Conservation (phyloP, 2,797 vertebrate genomes). For the Rachycentron canadum region DNA sequence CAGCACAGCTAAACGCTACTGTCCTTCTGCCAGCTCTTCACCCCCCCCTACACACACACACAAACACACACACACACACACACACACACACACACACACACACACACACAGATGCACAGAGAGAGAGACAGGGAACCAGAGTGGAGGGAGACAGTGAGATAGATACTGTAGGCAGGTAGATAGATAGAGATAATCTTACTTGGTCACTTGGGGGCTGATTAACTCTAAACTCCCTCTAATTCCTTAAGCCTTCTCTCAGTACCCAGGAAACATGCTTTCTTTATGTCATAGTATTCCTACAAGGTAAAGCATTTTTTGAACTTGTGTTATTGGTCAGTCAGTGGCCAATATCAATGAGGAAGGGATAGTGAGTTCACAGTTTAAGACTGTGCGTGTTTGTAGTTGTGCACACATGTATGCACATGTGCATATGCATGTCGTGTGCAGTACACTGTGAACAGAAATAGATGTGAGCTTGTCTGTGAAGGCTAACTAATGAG, state of each 20-base stretch:
- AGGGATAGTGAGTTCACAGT: neutral
- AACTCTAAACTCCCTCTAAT: conserved; percentile 85
- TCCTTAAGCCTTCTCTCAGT: conserved; percentile 79
- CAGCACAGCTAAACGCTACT: conserved; percentile 71
- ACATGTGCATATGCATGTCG: conserved; percentile 51
- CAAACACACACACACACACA: neutral
- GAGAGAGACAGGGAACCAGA: conserved; percentile 30
- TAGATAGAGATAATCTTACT: conserved; percentile 81
- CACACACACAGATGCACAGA: conserved; percentile 7
- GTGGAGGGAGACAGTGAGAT: conserved; percentile 55
- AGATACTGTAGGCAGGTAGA: conserved; percentile 70
- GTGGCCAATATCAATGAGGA: neutral
- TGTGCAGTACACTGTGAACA: conserved; percentile 37
- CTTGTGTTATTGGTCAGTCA: neutral
- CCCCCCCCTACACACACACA: conserved; percentile 1
- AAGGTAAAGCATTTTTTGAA: conserved; percentile 16
- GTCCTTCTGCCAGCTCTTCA: conserved; percentile 50
- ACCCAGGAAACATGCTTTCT: conserved; percentile 78
- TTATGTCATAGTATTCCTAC: conserved; percentile 53
- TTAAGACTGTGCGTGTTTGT: neutral
- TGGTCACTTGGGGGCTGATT: conserved; percentile 82
- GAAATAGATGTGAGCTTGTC: conserved; percentile 75
- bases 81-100: neutral
- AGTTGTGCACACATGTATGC: conserved; percentile 27
- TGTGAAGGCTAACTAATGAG: conserved; percentile 78